Base-by-base conservation (phyloP, 37 sponge, comb jelly and placozoan genomes). In the Corticium candelabrum region DNA sequence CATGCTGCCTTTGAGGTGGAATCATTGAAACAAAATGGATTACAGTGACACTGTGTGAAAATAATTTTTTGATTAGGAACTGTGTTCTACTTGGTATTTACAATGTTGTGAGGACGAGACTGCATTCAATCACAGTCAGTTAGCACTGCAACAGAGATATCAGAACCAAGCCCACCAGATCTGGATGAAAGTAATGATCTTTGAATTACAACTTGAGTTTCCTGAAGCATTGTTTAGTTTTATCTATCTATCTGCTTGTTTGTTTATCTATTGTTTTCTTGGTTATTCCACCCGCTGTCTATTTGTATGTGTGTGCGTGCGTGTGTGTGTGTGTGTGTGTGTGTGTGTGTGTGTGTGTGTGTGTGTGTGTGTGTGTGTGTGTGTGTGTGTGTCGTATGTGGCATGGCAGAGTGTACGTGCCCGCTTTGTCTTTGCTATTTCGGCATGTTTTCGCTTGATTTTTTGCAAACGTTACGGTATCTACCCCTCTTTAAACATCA, bases 331-430 rank as follows among this genome's bases (percentile, higher is more conserved):
- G 56, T 43, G 56, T 43, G 56, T 11, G 56, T 11, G 56, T 43
- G 56, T 43, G 56, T 43, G 56, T 43, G 56, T 43, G 56, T 43
- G 56, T 43, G 56, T 43, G 56, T 43, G 56, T 43, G 56, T 43
- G 56, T 11, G 56, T 11, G 56, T 43, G 56, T 43, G 56, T 43
- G 56, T 43, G 56, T 43, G 56, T 11, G 56, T 11, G 56, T 43
- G 56, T 43, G 56, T 11, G 56, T 43, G 56, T 43, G 56, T 43
- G 56, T 11, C 11, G n/a, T 43, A 11, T 43, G 56, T 43, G 56
- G 56, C 11, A 11, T 43, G 56, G 5, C 11, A 21, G 56, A 21
- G 56, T 43, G 56, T 43, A 11, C 11, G 56, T 43, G 56, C 11
- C 11, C 11, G 56, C 11, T 5, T 43, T 5, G 5, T 21, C 11